phyloP scores from a whole-genome alignment of 2,888 invertebrate species.

The Scaptomyza cyrtandrae region DNA sequence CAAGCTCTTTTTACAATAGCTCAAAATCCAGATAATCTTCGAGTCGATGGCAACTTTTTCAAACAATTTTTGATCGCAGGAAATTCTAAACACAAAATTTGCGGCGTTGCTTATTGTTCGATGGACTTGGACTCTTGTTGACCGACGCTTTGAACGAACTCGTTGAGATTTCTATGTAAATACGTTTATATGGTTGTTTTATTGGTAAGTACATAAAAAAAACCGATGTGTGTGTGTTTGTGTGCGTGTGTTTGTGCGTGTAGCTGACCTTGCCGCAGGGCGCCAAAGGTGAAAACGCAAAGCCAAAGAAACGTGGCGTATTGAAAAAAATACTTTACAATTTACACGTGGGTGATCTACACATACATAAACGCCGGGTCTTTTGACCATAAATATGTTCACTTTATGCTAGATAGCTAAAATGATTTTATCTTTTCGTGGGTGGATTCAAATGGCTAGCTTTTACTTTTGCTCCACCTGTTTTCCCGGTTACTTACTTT shows the following conservation, averaged over 20 bases:
- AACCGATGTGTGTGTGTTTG: constrained; percentile 16
- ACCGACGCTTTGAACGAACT: constrained; percentile 43
- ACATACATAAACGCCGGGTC: background rate
- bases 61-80: constrained; percentile 35
- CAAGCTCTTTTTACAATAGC: too few species aligned
- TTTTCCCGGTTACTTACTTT: background rate
- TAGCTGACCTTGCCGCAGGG: constrained; percentile 63
- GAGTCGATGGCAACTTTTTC: background rate
- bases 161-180: constrained; percentile 49
- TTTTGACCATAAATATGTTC: constrained; percentile 47
- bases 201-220: constrained; percentile 73
- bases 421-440: constrained; percentile 13
- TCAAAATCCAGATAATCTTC: background rate
- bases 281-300: constrained; percentile 67
- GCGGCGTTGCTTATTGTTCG: constrained; percentile 21
- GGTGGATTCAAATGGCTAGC: background rate
- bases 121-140: constrained; percentile 49
- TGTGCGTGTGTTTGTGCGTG: constrained; percentile 25
- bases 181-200: constrained; percentile 59
- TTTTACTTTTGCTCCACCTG: background rate
- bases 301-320: too few species aligned
- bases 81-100: constrained; percentile 58
- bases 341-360: constrained; percentile 40
- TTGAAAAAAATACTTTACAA: constrained; percentile 22
- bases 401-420: constrained; percentile 53